A percentile compares a stretch with the other conserved stretches of the same genome.
Conservation (phyloP, 2,113 vertebrate species). For the Todiramphus saurophagus region DNA sequence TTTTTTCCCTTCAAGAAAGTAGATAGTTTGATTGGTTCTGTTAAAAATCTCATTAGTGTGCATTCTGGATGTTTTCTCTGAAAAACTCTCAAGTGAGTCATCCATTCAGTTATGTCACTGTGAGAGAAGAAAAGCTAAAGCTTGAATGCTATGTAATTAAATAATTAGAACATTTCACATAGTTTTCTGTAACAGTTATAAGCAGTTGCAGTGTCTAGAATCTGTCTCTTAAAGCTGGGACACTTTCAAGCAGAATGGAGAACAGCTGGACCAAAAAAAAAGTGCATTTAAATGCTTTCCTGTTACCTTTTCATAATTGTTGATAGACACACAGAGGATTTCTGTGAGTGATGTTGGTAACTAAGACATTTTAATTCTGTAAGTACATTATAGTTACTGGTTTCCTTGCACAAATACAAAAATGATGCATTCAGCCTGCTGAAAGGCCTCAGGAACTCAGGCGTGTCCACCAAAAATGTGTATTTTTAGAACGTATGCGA, state of each 20-base stretch:
- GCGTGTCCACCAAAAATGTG: not conserved
- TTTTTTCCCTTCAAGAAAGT: not conserved
- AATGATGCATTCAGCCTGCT: not conserved
- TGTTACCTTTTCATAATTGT: rapidly evolving
- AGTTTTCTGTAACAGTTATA: not conserved
- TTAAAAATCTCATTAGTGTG: not conserved
- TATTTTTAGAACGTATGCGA: not conserved
- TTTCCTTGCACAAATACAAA: not conserved
- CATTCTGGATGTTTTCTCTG: not conserved
- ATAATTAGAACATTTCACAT: not conserved
- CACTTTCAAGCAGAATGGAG: not conserved
- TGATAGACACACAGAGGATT: not conserved
- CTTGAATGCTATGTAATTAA: not conserved
- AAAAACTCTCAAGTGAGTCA: not conserved
- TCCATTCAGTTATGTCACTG: not conserved
- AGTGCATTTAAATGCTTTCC: not conserved
- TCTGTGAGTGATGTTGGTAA: not conserved
- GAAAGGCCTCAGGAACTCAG: not conserved
- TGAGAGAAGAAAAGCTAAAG: not conserved
- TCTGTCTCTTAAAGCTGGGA: not conserved
- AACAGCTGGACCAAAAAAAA: not conserved
- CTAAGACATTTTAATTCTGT: not conserved
- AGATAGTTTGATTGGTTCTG: not conserved
- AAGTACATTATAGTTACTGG: not conserved
- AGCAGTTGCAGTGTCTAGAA: not conserved